phyloP scores from a whole-genome alignment of 2,797 vertebrate species.

The Sebastes trivittatus region DNA sequence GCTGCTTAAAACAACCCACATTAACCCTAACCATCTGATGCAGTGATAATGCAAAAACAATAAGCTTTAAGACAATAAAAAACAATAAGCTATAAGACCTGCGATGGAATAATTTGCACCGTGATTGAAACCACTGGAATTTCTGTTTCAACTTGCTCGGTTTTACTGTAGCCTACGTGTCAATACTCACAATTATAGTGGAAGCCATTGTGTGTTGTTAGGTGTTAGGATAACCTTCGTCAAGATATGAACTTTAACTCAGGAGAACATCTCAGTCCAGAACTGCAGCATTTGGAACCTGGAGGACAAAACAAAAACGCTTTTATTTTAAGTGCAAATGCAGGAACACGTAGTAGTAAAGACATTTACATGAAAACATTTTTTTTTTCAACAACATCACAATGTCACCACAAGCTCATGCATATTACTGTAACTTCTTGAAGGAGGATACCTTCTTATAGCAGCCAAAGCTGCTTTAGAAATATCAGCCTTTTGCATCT shows the following conservation, averaged over 20 bases:
- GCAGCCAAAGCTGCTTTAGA: neutral
- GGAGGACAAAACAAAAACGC: constrained; percentile 15
- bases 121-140: neutral
- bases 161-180: neutral
- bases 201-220: constrained; percentile 84
- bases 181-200: constrained; percentile 92
- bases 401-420: neutral
- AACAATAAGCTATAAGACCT: neutral
- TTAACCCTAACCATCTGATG: neutral
- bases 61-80: neutral
- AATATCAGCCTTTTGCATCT: constrained; percentile 9
- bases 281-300: constrained; percentile 51
- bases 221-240: constrained; percentile 23
- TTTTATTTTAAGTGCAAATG: neutral
- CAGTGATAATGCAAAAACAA: neutral
- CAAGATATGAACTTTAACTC: constrained; percentile 44
- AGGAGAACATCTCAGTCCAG: constrained; percentile 49
- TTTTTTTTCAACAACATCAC: neutral
- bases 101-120: neutral
- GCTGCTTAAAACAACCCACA: neutral
- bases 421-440: neutral
- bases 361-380: neutral
- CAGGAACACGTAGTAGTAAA: neutral
- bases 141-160: neutral
- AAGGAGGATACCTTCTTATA: neutral